Percentiles rank a stretch among this genome's conserved stretches.
phyloP scores from a whole-genome alignment of 1,140 invertebrate genomes.

The Triops cancriformis region DNA sequence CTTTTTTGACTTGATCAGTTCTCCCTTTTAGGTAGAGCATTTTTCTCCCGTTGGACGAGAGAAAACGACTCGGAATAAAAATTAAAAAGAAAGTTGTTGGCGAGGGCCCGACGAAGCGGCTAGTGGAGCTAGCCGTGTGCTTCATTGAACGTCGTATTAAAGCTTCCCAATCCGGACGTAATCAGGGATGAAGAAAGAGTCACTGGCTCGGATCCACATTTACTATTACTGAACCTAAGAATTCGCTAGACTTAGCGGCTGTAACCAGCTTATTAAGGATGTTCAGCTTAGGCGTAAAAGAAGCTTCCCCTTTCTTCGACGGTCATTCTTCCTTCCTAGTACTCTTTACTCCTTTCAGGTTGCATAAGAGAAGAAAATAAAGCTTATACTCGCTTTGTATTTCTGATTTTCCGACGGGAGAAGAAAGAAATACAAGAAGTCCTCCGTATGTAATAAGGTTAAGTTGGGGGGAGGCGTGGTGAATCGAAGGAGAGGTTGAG shows the following conservation, averaged over 20 bases:
- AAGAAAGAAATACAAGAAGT: background rate
- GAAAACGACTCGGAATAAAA: background rate
- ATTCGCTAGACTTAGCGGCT: background rate
- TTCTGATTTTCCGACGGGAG: background rate
- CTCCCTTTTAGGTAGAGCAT: too few species aligned
- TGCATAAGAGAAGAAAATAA: background rate
- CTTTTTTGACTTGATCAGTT: background rate
- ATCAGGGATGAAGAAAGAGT: constrained; percentile 10
- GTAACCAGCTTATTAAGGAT: constrained; percentile 2
- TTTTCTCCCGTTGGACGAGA: background rate
- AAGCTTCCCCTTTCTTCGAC: background rate
- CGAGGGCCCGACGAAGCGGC: background rate
- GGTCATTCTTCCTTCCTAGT: background rate
- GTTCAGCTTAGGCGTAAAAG: background rate
- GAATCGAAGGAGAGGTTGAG: background rate
- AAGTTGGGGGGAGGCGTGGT: too few species aligned
- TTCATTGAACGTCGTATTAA: constrained; percentile 11
- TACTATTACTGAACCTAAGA: background rate
- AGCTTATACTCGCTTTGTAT: background rate
- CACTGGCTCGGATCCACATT: constrained; percentile 7
- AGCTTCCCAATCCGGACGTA: constrained; percentile 9
- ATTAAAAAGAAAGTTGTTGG: background rate
- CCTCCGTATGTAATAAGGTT: background rate
- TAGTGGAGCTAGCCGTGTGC: background rate
- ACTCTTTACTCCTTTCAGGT: background rate